Base-by-base conservation (phyloP, 2,113 vertebrate species). In the Cyrtonyx montezumae region DNA sequence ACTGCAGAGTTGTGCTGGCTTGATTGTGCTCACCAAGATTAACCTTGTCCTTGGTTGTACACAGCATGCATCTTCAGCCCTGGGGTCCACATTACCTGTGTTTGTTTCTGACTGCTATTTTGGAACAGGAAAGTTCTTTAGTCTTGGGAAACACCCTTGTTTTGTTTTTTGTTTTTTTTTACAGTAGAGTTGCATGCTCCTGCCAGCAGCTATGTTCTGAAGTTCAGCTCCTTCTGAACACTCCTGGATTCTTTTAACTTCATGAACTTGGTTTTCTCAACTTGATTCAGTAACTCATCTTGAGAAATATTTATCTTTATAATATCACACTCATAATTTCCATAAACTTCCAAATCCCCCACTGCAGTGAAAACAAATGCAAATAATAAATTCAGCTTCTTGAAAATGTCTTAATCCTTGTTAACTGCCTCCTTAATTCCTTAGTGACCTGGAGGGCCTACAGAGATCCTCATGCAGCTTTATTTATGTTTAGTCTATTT, bases 301-400 rank as follows among this genome's bases (percentile, higher is more conserved):
- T 88, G 68, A 93, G 91, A 97, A 97, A 95, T 61, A 15, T 91
- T 96, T 97, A 87, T 97, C 88, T 94, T 90, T 71, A 51, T 91
- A 94, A 58, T 88, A 94, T 85, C 75, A 71, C 84, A 80, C 66
- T 93, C 86, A 89, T 66, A 0, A 81, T 97, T 97, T 95, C 95
- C 96, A 93, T 96, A 96, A 75, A 95, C 93, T 91, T 95, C 90
- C 63, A 94, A 95, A 95, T 96, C 71, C 79, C 89, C 91, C 67
- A 92, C 84, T 80, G 86, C 51, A 90, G 69, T 61, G 79, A 92
- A 96, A 89, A 93, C 56, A 91, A 92, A 93, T 79, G 49, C 66
- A 96, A 94, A 81, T 93, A 95, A 95, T 95, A 93, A 90, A 92
- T 85, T 91, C 69, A 87, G 58, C 79, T 82, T 61, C 62, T 84